Evolutionary conservation across 1,140 invertebrate genomes (phyloP).

Genomic region (Leguminivora glycinivorella): DNA sequence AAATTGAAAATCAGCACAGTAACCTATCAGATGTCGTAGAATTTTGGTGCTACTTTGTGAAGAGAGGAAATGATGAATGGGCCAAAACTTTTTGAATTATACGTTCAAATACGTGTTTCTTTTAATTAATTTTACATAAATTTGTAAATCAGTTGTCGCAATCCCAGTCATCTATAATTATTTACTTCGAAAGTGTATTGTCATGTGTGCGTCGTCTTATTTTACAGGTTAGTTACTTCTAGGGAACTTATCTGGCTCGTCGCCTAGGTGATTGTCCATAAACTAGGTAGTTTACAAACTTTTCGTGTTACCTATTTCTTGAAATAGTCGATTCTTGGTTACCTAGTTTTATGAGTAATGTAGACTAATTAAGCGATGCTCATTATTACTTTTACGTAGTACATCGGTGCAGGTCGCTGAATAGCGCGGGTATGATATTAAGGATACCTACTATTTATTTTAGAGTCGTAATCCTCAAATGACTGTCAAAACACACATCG

Average conservation of each 20-base stretch:
- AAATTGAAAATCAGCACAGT: neutral
- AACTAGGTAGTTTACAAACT: neutral
- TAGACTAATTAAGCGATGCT: conserved; percentile 6
- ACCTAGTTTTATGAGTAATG: conserved; percentile 15
- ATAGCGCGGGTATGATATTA: neutral
- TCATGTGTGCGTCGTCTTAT: neutral
- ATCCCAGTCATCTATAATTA: neutral
- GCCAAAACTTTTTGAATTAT: neutral
- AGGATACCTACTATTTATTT: neutral
- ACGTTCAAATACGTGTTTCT: neutral
- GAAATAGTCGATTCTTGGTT: conserved; percentile 11
- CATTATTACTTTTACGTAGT: conserved; percentile 1
- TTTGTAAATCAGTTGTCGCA: neutral
- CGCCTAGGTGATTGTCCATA: neutral
- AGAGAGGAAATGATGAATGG: neutral
- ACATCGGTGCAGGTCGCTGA: conserved; percentile 1
- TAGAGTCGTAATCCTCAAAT: neutral
- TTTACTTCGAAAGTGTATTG: neutral
- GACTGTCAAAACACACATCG: neutral
- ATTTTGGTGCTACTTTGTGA: conserved; percentile 10
- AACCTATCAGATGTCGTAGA: neutral
- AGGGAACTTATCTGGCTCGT: neutral
- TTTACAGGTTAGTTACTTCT: neutral
- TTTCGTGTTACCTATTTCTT: conserved; percentile 8
- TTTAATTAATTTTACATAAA: neutral